phyloP scores from a whole-genome alignment of 2,797 vertebrate species.

The Lepus oiostolus region DNA sequence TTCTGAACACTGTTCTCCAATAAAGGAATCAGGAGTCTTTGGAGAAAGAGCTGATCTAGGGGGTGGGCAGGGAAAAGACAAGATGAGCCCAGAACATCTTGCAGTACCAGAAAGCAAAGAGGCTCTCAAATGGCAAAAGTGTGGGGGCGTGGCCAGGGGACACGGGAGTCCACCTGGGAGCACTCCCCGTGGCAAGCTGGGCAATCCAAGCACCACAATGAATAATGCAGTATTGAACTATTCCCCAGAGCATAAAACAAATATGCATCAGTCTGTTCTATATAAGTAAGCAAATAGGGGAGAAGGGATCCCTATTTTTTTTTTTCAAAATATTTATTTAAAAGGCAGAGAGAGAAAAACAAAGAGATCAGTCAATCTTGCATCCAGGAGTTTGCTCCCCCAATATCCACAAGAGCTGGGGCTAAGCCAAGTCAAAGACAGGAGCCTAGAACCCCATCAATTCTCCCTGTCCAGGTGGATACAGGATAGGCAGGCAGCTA shows the following conservation, averaged over 20 bases:
- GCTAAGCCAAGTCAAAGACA: no score
- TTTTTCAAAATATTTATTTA: no score
- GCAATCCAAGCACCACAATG: neutral
- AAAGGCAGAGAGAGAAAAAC: no score
- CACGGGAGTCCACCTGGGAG: neutral
- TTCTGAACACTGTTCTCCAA: constrained; percentile 27
- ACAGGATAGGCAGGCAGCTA: no score
- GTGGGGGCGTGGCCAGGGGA: neutral
- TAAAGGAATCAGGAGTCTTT: constrained; percentile 37
- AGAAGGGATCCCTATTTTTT: neutral
- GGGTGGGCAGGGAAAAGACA: neutral
- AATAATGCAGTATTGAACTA: neutral
- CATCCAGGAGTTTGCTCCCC: no score
- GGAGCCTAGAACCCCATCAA: no score
- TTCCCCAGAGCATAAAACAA: constrained; percentile 4
- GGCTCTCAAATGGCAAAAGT: neutral
- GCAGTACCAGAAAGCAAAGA: constrained; percentile 9
- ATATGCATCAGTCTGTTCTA: neutral
- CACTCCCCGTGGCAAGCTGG: neutral
- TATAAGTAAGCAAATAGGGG: neutral
- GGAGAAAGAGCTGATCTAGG: constrained; percentile 1
- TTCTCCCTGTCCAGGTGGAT: no score
- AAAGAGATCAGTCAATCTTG: no score
- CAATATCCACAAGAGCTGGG: no score
- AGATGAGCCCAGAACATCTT: neutral